Conservation (phyloP, 2,113 vertebrate species). For the Lampris incognitus region DNA sequence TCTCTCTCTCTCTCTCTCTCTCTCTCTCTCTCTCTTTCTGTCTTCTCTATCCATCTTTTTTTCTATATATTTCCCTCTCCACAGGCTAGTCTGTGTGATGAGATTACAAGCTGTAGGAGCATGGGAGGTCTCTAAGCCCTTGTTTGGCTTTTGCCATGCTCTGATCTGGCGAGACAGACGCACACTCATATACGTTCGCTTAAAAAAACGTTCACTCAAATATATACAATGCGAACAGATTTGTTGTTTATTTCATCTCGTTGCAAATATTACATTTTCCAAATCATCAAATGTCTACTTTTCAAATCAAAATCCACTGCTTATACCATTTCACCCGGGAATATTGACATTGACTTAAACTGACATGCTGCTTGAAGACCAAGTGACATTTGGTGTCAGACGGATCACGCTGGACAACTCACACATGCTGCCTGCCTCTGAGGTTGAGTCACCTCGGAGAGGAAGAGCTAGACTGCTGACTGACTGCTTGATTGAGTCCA, state of each 20-base stretch:
- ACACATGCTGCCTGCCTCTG: slow-evolving; percentile 14
- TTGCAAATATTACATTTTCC: too few species aligned
- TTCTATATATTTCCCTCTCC: background rate
- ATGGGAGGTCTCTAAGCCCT: slow-evolving; percentile 25
- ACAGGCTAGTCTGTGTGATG: slow-evolving; percentile 4
- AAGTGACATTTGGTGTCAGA: too few species aligned
- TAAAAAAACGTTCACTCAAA: background rate
- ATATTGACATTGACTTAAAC: too few species aligned
- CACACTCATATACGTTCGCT: background rate
- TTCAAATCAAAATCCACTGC: too few species aligned
- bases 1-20: background rate
- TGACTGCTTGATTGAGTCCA: slow-evolving; percentile 41
- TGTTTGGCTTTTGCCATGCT: background rate
- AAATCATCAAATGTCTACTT: too few species aligned
- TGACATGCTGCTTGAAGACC: too few species aligned
- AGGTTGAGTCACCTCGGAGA: slow-evolving; percentile 1
- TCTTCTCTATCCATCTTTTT: background rate
- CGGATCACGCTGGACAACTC: too few species aligned
- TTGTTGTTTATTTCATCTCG: background rate
- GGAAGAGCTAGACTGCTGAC: slow-evolving; percentile 35
- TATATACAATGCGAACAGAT: background rate
- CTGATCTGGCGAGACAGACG: background rate
- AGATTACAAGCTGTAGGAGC: slow-evolving; percentile 44
- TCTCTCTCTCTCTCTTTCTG: background rate
- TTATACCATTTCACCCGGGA: background rate